Conservation (phyloP, 1,140 invertebrate genomes). For the Nebria ingens region DNA sequence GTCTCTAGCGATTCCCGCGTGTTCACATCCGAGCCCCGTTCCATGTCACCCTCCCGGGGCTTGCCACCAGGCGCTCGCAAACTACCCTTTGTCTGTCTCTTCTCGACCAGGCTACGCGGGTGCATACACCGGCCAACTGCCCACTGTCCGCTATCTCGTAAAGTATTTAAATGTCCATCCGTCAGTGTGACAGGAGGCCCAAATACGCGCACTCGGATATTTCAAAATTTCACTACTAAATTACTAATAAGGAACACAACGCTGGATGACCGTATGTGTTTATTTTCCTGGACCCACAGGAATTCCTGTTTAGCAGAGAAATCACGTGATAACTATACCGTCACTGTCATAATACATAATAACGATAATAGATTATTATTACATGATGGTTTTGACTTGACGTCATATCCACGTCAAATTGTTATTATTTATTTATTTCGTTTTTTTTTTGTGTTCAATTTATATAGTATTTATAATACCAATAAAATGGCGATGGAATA, state of each 20-base stretch:
- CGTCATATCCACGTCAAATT: too few relatives aligned
- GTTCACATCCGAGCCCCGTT: background rate
- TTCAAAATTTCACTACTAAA: slow-evolving; percentile 8
- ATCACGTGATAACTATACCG: too few relatives aligned
- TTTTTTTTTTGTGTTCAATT: too few relatives aligned
- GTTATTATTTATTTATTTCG: too few relatives aligned
- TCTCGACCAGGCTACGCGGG: too few relatives aligned
- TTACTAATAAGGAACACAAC: slow-evolving; percentile 8
- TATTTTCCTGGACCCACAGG: background rate
- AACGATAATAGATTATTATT: too few relatives aligned
- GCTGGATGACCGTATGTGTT: too few relatives aligned
- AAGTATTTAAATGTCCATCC: slow-evolving; percentile 25
- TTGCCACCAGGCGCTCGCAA: background rate
- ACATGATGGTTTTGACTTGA: too few relatives aligned
- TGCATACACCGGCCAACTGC: too few relatives aligned
- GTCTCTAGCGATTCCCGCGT: slow-evolving; percentile 19
- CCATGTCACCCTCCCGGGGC: background rate
- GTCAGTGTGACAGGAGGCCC: slow-evolving; percentile 15
- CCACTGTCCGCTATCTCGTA: slow-evolving; percentile 22
- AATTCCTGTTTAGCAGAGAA: background rate
- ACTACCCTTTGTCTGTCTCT: background rate
- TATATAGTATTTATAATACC: too few relatives aligned
- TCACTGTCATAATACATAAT: too few relatives aligned
- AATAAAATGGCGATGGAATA: too few relatives aligned
- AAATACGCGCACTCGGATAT: background rate